Conservation (phyloP, 2,888 invertebrate genomes). For the Cyclophora albipunctata region DNA sequence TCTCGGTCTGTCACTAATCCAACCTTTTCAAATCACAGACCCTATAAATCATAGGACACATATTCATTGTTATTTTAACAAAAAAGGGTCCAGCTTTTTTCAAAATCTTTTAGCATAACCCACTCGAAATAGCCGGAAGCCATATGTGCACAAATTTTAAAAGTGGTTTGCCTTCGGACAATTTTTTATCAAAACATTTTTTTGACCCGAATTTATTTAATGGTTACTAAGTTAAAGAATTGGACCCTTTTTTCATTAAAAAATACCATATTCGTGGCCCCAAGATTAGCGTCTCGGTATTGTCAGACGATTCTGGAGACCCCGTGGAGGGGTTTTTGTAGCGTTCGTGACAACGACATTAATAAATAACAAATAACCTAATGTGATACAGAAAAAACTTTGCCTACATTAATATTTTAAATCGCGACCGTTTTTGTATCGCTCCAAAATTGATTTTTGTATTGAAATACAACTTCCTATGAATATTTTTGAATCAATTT, state of each 20-base stretch:
- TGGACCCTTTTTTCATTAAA: constrained; percentile 63
- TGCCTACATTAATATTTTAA: constrained; percentile 49
- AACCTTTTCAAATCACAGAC: constrained; percentile 20
- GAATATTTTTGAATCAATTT: constrained; percentile 12
- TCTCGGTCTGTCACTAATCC: constrained; percentile 33
- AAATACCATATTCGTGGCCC: constrained; percentile 48
- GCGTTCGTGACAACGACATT: constrained; percentile 55
- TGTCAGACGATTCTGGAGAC: constrained; percentile 55
- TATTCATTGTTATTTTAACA: constrained; percentile 31
- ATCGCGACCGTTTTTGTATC: constrained; percentile 32
- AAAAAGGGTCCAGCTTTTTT: constrained; percentile 35
- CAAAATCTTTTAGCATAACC: constrained; percentile 66
- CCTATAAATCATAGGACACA: constrained; percentile 50
- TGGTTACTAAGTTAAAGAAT: constrained; percentile 65
- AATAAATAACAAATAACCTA: constrained; percentile 66
- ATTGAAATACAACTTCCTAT: constrained; percentile 13
- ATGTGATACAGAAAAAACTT: constrained; percentile 41
- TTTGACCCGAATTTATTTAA: constrained; percentile 65
- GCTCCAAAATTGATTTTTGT: constrained; percentile 26
- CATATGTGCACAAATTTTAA: constrained; percentile 72
- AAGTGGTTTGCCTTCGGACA: constrained; percentile 58
- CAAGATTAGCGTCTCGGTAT: constrained; percentile 62
- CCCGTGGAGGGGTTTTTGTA: constrained; percentile 40
- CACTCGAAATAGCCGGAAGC: constrained; percentile 73
- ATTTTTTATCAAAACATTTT: constrained; percentile 48